These are phyloP conservation scores for Tauraco erythrolophus DNA, from an alignment of 2,113 vertebrate genomes.

Conservation along the genomic window DNA sequence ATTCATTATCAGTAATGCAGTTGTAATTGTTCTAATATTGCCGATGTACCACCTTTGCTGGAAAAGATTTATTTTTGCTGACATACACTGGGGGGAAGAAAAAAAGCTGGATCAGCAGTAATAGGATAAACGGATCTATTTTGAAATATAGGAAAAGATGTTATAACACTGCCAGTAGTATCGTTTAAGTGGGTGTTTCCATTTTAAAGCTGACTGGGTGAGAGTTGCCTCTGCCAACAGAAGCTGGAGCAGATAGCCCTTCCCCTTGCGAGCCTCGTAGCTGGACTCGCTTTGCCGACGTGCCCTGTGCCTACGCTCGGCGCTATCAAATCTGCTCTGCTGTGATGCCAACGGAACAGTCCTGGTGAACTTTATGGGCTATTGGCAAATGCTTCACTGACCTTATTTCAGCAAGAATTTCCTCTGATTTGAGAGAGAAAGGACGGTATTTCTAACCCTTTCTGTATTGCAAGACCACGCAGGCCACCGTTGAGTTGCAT, in stretches of 20 bases:
- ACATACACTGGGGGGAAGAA: background rate
- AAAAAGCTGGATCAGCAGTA: conserved; percentile 10
- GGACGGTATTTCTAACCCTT: background rate
- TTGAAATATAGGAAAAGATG: background rate
- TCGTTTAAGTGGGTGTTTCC: background rate
- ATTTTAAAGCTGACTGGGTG: background rate
- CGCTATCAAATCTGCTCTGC: rapidly evolving
- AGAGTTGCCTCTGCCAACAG: background rate
- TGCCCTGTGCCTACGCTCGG: background rate
- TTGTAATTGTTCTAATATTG: background rate
- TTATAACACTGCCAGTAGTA: background rate
- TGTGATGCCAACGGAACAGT: rapidly evolving
- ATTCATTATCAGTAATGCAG: background rate
- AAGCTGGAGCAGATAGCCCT: background rate
- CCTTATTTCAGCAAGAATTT: background rate
- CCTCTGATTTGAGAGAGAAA: background rate
- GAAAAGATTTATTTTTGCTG: conserved; percentile 28
- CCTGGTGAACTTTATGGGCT: rapidly evolving
- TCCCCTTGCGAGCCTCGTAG: rapidly evolving
- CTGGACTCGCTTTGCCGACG: background rate
- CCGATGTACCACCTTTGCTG: background rate
- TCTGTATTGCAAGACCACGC: background rate
- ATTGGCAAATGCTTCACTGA: rapidly evolving
- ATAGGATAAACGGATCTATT: conserved; percentile 1
- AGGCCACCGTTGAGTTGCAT: background rate